phyloP scores from a whole-genome alignment of 2,888 invertebrate genomes.

The Noctua comes region DNA sequence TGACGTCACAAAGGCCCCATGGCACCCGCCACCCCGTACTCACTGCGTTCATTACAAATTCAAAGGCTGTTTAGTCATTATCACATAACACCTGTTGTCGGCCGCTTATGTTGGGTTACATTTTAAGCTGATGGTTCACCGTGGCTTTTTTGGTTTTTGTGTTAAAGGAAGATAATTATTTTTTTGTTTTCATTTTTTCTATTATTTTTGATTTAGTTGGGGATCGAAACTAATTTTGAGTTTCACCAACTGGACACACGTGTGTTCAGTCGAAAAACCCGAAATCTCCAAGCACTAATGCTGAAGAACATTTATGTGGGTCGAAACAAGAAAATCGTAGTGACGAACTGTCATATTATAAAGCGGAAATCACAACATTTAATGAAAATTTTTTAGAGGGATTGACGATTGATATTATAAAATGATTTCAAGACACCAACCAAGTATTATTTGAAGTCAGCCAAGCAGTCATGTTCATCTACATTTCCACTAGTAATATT shows the following conservation, averaged over 20 bases:
- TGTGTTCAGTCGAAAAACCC: no score
- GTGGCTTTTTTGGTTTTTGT: constrained; percentile 37
- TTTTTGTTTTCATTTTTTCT: background rate
- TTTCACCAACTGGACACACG: no score
- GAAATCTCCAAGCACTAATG: background rate
- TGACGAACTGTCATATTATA: background rate
- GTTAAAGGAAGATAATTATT: background rate
- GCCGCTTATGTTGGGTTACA: constrained; percentile 70
- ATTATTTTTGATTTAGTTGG: background rate
- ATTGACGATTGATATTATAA: background rate
- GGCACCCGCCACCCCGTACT: constrained; percentile 71
- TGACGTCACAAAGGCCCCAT: constrained; percentile 74
- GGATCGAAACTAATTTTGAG: no score
- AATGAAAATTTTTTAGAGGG: background rate
- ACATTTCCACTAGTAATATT: background rate
- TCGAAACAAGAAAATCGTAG: background rate
- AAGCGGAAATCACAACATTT: background rate
- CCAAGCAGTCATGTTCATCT: background rate
- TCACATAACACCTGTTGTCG: constrained; percentile 87
- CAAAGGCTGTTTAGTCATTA: constrained; percentile 88
- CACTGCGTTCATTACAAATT: constrained; percentile 86
- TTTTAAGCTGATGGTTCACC: constrained; percentile 61
- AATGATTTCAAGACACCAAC: background rate
- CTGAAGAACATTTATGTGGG: background rate
- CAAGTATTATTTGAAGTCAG: background rate